Conservation (phyloP, 1,140 invertebrate species). For the Magallana ariakensis region DNA sequence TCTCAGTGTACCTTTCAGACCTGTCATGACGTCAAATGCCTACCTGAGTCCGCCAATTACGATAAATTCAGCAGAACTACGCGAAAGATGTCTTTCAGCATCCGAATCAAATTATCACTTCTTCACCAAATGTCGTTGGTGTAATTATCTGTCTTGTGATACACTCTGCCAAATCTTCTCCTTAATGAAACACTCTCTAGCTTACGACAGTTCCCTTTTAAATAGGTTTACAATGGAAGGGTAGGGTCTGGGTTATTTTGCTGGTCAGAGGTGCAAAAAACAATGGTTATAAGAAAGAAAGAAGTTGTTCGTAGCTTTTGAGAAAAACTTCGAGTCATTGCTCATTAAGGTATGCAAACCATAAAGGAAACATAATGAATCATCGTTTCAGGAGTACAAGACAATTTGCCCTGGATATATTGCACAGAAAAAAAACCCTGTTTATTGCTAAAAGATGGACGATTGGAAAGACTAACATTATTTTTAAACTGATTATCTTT, state of each 20-base stretch:
- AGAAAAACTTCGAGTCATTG: background rate
- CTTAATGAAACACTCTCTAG: slow-evolving; percentile 11
- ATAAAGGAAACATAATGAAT: background rate
- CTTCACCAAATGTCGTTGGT: background rate
- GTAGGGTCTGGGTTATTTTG: background rate
- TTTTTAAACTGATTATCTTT: slow-evolving; percentile 32
- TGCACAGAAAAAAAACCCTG: background rate
- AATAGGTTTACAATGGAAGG: background rate
- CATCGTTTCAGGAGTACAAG: background rate
- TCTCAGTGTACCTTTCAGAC: no score
- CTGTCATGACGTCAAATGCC: background rate
- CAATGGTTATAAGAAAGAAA: background rate
- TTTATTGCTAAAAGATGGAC: slow-evolving; percentile 18
- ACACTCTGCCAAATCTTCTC: slow-evolving; percentile 23
- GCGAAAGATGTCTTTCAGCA: slow-evolving; percentile 12
- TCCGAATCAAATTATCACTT: slow-evolving; percentile 36
- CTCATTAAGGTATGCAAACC: background rate
- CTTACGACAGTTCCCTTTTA: background rate
- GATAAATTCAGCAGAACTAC: background rate
- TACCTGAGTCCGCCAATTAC: background rate
- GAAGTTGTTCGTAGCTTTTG: background rate
- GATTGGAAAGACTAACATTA: slow-evolving; percentile 6
- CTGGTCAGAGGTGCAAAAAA: background rate
- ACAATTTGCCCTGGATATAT: background rate
- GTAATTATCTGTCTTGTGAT: slow-evolving; percentile 32